Percentiles rank a stretch among this genome's conserved stretches.
phyloP scores from a whole-genome alignment of 1,140 invertebrate species.

The Formica selysi region DNA sequence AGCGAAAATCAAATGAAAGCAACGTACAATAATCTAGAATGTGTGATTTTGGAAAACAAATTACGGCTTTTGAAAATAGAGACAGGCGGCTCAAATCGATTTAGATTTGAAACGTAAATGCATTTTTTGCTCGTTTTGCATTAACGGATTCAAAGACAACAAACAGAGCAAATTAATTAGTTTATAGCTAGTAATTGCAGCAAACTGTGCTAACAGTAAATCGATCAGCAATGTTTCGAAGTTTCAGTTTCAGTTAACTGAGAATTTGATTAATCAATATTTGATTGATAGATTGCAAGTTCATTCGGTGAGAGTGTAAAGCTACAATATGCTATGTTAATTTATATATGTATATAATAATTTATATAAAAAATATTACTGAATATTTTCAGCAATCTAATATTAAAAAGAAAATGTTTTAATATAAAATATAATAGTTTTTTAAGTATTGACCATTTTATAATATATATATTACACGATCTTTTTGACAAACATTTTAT shows the following conservation, averaged over 20 bases:
- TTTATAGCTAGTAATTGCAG: conserved; percentile 5
- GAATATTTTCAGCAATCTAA: neutral
- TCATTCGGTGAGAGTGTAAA: neutral
- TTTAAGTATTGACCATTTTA: neutral
- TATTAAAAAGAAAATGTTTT: neutral
- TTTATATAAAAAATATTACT: conserved; percentile 3
- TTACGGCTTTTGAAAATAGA: neutral
- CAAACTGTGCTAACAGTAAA: neutral
- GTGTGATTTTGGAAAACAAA: neutral
- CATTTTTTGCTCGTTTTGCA: neutral
- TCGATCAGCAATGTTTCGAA: neutral
- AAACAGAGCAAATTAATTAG: conserved; percentile 2
- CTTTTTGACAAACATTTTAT: neutral
- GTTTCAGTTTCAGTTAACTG: conserved; percentile 16
- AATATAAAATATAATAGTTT: neutral
- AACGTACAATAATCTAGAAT: too few species aligned
- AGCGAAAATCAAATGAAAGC: neutral
- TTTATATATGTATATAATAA: neutral
- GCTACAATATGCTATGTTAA: neutral
- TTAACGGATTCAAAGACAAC: neutral
- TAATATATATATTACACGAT: conserved; percentile 6
- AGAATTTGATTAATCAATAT: neutral
- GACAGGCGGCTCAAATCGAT: neutral
- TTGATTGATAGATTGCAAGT: neutral
- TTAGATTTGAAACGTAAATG: neutral